A percentile compares a stretch with the other conserved stretches of the same genome.
Evolutionary conservation across 37 sponge, comb jelly and placozoan species (phyloP).

Genomic region (Haliclona indistincta): DNA sequence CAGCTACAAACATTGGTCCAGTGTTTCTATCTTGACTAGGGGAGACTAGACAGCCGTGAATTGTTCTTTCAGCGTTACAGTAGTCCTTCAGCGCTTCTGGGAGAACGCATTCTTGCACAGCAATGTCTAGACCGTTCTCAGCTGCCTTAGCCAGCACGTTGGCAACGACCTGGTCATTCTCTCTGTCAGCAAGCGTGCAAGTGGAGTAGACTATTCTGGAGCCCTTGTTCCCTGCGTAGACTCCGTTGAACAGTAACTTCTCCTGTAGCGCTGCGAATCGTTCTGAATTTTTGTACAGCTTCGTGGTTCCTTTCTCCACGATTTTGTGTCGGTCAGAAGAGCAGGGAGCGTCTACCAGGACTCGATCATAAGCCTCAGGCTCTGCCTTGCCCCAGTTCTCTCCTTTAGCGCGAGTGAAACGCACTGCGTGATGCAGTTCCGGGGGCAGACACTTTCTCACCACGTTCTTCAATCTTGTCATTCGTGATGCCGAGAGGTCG

Average conservation of each 20-base stretch:
- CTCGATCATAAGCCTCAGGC: constrained; percentile 2
- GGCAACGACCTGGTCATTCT: constrained; percentile 20
- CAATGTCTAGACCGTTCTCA: background rate
- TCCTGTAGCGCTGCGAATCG: background rate
- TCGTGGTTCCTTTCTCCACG: background rate
- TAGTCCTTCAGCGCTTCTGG: too few relatives aligned
- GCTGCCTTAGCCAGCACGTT: background rate
- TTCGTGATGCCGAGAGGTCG: background rate
- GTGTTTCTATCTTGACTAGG: background rate
- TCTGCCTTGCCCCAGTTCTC: constrained; percentile 22
- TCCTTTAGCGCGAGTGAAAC: constrained; percentile 26
- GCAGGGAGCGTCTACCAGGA: constrained; percentile 28
- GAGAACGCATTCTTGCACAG: too few relatives aligned
- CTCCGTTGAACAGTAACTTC: constrained; percentile 5
- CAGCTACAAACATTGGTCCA: constrained; percentile 7
- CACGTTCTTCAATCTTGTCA: constrained; percentile 14
- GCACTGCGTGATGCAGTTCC: constrained; percentile 3
- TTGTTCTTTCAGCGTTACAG: too few relatives aligned
- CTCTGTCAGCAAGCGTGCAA: constrained; percentile 8
- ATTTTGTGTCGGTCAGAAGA: constrained; percentile 22
- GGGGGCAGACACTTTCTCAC: background rate
- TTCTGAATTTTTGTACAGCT: background rate
- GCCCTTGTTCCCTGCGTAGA: constrained; percentile 5
- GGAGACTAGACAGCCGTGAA: too few relatives aligned
- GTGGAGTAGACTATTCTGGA: constrained; percentile 23